phyloP scores from a whole-genome alignment of 2,797 vertebrate genomes.

The Thripadectes ignobilis region DNA sequence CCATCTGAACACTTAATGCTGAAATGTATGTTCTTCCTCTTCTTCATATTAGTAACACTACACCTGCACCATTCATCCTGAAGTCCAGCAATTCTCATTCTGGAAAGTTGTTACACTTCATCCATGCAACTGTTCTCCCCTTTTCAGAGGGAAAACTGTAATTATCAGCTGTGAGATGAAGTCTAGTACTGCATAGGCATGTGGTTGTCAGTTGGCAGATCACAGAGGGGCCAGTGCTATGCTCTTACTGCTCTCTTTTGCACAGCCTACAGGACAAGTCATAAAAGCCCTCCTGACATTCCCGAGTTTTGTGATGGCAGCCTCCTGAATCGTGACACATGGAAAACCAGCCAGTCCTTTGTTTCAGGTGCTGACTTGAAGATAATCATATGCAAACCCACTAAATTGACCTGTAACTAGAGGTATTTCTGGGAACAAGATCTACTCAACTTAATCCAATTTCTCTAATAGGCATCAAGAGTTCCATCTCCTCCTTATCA shows the following conservation, averaged over 20 bases:
- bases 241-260: background rate
- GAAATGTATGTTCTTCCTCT: background rate
- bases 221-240: background rate
- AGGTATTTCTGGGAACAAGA: constrained; percentile 51
- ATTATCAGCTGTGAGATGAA: background rate
- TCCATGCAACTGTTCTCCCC: background rate
- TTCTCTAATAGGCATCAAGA: constrained; percentile 49
- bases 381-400: background rate
- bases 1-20: background rate
- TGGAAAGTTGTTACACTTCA: background rate
- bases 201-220: background rate
- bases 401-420: background rate
- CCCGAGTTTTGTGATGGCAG: background rate
- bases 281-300: background rate
- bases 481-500: background rate
- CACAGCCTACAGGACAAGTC: background rate
- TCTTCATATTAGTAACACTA: background rate
- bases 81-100: background rate
- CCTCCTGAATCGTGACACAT: background rate
- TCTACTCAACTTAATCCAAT: constrained; percentile 54
- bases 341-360: background rate
- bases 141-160: background rate
- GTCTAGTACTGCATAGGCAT: background rate
- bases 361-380: background rate
- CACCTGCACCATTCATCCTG: background rate